Base-by-base conservation (phyloP, 2,797 vertebrate genomes). In the Pygocentrus nattereri region DNA sequence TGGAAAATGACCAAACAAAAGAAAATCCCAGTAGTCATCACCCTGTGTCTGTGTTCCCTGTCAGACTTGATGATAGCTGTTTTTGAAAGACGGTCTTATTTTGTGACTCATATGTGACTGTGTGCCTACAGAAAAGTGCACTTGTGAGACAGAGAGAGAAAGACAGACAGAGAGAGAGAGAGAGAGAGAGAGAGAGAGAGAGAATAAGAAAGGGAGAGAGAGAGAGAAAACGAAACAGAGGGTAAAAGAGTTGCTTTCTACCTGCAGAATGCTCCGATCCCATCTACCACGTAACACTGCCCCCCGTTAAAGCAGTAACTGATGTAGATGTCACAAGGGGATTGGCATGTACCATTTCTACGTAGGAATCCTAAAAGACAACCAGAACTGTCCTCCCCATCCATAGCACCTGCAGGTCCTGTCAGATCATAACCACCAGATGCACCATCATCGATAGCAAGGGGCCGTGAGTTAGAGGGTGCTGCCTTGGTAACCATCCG, bases 241-340 rank as follows among this genome's bases (percentile, higher is more conserved):
- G 25, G 25, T 23, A 61, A 30, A 25, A 61, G 13, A 15, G 11
- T 67, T 41, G 41, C 7, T 41, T 3, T 71, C 85, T 56, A 86
- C 87, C 87, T 80, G 81, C 95, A 96, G 88, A 96, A 94, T 76
- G 94, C 94, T 2, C 95, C 95, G 31, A 92, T 88, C 74, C 91
- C 92, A 81, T 96, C 95, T 92, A 96, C 93, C 87, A 94, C 88
- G 88, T 95, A 96, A 87, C 95, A 96, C 86, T 95, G 95, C n/a
- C 95, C 95, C 1, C 95, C 95, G 27, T 96, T 96, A 90, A 95
- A 94, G 88, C 95, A 96, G 90, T 96, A 96, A 84, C 91, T 94
- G 38, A 93, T 93, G 78, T 93, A 92, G 41, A 93, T 88, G 71
- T 95, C 93, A 4, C 95, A 96, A 27, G 94, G 67, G 0, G 95